Conservation (phyloP, 2,113 vertebrate genomes). For the Vulpes ferrilata region DNA sequence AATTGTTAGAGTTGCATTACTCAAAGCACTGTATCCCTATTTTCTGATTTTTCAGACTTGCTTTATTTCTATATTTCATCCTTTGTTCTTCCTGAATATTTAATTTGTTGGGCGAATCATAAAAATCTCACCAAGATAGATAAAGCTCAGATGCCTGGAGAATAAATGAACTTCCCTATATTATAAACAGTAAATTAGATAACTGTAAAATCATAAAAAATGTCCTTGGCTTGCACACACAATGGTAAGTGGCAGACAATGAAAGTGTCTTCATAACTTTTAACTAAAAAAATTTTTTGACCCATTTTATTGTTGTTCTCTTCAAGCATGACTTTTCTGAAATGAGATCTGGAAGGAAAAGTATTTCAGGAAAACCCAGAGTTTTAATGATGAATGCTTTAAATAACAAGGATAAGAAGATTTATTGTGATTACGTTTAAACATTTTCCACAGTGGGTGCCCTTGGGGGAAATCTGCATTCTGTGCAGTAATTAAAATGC, state of each 20-base stretch:
- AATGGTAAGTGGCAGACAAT: constrained; percentile 26
- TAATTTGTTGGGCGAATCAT: constrained; percentile 51
- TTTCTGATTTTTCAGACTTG: constrained; percentile 2
- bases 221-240: neutral
- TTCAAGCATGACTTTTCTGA: constrained; percentile 50
- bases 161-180: constrained; percentile 56
- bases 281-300: neutral
- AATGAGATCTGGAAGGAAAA: constrained; percentile 63
- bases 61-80: constrained; percentile 13
- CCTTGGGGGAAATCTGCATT: constrained; percentile 50
- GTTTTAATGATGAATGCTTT: constrained; percentile 41
- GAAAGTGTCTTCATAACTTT: constrained; percentile 52
- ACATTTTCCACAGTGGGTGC: neutral
- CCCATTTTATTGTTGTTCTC: constrained; percentile 57
- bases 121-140: neutral
- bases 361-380: constrained; percentile 2
- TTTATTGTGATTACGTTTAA: constrained; percentile 48
- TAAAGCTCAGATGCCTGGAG: constrained; percentile 38
- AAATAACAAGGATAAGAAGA: constrained; percentile 59
- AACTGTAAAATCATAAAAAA: constrained; percentile 1
- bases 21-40: constrained; percentile 42
- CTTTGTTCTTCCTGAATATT: neutral
- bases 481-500: constrained; percentile 63
- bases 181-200: constrained; percentile 68
- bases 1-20: neutral